Evolutionary conservation across 2,888 invertebrate genomes (phyloP), one percentile per base, ranked within the genome.

Genomic region (Eupithecia abbreviata): DNA sequence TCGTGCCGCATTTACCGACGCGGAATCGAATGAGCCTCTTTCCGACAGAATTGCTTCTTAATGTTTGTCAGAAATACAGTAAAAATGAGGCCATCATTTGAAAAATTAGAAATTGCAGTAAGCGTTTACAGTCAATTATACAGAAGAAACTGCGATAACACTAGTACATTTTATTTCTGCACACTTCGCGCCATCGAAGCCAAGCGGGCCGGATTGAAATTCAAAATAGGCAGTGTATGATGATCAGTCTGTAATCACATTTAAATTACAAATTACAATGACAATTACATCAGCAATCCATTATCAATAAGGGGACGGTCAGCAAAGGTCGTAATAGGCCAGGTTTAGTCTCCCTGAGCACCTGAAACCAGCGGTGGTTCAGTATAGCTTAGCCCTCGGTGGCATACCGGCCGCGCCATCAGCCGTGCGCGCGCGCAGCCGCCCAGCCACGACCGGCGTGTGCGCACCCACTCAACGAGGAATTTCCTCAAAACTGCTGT

Each of bases 371-470:
- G n/a, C 10, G 62, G 62, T 62, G 62, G 10, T 30, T 62, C 3
- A 62, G 0, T 62, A 30, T 10, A 30, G 62, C 3, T 7, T 9
- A 10, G n/a, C 4, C 9, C 69, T 74, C 72, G 81, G 75, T 42
- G 42, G 81, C 82, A 86, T 89, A 81, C 88, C 86, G 81, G 83
- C 84, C 77, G 84, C 84, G 84, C 86, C 71, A 78, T 81, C 82
- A 79, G 72, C 72, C 75, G 42, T 62, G 30, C 30, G 62, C 62
- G 62, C 62, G 18, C 58, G 62, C 86, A 81, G 83, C 84, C 78
- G 84, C 83, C 83, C 87, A 71, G 78, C 80, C 82, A 79, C 62
- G 62, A 72, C 72, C 75, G 12, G 13, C 66, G 42, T 15, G 66
- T 42, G 42, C 42, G 66, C 42, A 18, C 4, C 6, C 41, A 12